phyloP scores from a whole-genome alignment of 1,140 invertebrate genomes.

The Cephus cinctus region DNA sequence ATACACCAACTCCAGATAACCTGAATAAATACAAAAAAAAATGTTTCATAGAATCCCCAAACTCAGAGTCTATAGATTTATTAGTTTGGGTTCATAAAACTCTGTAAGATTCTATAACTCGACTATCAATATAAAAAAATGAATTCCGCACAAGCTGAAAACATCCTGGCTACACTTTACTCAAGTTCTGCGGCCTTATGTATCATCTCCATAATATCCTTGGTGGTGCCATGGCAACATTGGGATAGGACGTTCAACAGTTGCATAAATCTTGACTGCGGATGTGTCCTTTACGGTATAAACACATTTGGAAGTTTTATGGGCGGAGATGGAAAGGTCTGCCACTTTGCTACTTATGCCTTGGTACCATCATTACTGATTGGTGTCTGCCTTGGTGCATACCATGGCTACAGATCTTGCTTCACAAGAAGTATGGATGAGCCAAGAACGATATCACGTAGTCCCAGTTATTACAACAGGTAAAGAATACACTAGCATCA shows the following conservation, averaged over 20 bases:
- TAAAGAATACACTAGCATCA: slow-evolving; percentile 8
- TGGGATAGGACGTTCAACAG: slow-evolving; percentile 66
- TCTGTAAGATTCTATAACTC: no score
- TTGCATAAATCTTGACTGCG: slow-evolving; percentile 64
- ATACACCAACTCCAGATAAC: background rate
- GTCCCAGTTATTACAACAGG: slow-evolving; percentile 23
- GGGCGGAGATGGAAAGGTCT: slow-evolving; percentile 65
- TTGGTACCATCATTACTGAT: slow-evolving; percentile 59
- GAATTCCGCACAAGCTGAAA: slow-evolving; percentile 52
- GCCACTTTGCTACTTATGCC: slow-evolving; percentile 63
- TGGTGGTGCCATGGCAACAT: slow-evolving; percentile 64
- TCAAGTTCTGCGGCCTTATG: slow-evolving; percentile 53
- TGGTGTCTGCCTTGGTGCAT: slow-evolving; percentile 59
- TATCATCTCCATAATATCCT: slow-evolving; percentile 56
- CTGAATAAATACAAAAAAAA: background rate
- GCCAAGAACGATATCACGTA: slow-evolving; percentile 29
- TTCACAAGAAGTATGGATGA: slow-evolving; percentile 54
- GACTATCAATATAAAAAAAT: no score
- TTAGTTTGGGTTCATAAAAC: no score
- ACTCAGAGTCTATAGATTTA: background rate
- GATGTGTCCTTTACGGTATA: slow-evolving; percentile 66
- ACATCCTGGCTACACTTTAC: slow-evolving; percentile 58
- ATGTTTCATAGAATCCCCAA: background rate
- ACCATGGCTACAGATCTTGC: slow-evolving; percentile 68
- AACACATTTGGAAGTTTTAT: slow-evolving; percentile 62